These are phyloP conservation scores for Etia nguti DNA, from an alignment of 2,113 vertebrate genomes.

Conservation along the genomic window DNA sequence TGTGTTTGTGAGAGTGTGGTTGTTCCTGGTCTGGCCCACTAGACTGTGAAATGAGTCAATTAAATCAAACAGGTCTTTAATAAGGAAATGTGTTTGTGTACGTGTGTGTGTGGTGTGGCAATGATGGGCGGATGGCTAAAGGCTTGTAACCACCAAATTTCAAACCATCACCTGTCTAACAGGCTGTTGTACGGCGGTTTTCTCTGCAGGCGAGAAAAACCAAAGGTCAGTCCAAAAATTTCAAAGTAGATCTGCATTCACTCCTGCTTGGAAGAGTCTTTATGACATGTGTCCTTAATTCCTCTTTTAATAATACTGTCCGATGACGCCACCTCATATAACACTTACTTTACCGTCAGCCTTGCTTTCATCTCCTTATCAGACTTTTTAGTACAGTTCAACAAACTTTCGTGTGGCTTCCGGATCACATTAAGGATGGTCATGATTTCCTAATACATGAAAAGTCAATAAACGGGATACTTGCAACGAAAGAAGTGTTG, in stretches of 20 bases:
- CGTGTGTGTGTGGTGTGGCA: background rate
- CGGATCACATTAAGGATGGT: background rate
- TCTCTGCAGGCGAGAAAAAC: background rate
- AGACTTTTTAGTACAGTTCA: background rate
- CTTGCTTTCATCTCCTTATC: background rate
- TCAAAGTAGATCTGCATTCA: background rate
- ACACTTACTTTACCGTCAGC: background rate
- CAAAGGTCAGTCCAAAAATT: background rate
- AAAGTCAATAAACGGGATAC: background rate
- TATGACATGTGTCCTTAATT: background rate
- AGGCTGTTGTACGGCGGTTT: background rate
- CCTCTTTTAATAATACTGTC: background rate
- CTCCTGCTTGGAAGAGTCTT: background rate
- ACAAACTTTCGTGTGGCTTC: background rate
- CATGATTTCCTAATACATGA: background rate
- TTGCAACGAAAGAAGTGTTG: rapidly evolving
- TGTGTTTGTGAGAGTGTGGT: background rate
- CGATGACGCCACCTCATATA: background rate
- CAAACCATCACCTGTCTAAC: background rate
- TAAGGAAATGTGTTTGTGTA: conserved; percentile 21
- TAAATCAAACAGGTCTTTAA: conserved; percentile 56
- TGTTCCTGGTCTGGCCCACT: conserved; percentile 32
- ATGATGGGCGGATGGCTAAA: background rate
- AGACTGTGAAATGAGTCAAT: conserved; percentile 58
- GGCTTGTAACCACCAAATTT: background rate